Evolutionary conservation across 2,113 vertebrate species (phyloP).

Genomic region (Pseudorasbora parva): DNA sequence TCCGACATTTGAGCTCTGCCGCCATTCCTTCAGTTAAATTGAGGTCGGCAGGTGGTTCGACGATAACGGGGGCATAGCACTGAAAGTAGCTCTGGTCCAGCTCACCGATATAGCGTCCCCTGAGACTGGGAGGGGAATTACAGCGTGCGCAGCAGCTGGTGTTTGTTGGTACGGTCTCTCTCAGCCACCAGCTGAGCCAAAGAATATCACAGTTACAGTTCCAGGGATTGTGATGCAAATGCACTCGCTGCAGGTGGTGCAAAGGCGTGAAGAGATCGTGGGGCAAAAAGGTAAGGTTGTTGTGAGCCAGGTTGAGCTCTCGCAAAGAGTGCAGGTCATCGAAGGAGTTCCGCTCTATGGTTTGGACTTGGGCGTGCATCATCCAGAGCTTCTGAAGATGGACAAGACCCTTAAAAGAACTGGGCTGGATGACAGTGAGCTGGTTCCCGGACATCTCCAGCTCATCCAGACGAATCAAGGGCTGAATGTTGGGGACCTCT

Average conservation of each 20-base stretch:
- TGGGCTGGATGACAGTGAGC: constrained; percentile 74
- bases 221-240: constrained; percentile 81
- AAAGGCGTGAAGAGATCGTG: constrained; percentile 79
- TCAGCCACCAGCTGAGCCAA: constrained; percentile 82
- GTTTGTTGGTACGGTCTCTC: constrained; percentile 78
- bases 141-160: constrained; percentile 80
- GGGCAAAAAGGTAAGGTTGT: constrained; percentile 79
- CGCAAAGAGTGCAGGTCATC: constrained; percentile 78
- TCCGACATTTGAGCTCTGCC: constrained; percentile 94
- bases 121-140: constrained; percentile 69
- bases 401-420: constrained; percentile 73
- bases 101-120: constrained; percentile 79
- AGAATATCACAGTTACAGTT: constrained; percentile 82
- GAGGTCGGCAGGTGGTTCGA: constrained; percentile 89
- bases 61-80: constrained; percentile 92
- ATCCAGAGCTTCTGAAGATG: constrained; percentile 97
- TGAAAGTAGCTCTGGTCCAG: constrained; percentile 93
- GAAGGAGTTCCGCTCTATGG: constrained; percentile 79
- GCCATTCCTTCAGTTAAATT: constrained; percentile 87
- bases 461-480: constrained; percentile 76
- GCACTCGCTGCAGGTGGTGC: constrained; percentile 76
- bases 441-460: constrained; percentile 81
- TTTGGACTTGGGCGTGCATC: constrained; percentile 84
- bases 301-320: constrained; percentile 80
- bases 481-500: constrained; percentile 79